Conservation (phyloP, 2,113 vertebrate species). For the western clawed frog (Xenopus tropicalis) region DNA sequence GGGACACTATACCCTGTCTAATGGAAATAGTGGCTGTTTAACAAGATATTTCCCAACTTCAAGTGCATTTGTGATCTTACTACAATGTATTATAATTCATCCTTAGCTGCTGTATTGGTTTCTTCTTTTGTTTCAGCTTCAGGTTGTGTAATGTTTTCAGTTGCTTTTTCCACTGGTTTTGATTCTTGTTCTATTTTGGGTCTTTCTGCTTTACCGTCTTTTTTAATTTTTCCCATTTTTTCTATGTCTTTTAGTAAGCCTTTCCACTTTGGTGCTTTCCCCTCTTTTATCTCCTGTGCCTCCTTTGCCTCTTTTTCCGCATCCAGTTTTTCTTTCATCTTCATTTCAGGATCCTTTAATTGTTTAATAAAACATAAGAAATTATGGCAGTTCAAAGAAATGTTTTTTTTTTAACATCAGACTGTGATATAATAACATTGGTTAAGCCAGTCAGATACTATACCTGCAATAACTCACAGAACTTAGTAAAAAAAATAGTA, state of each 20-base stretch:
- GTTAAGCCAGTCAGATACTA: too few species aligned
- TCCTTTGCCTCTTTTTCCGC: slow-evolving; percentile 65
- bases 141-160: slow-evolving; percentile 55
- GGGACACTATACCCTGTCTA: too few species aligned
- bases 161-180: not conserved
- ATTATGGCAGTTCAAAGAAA: not conserved
- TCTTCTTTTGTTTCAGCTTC: slow-evolving; percentile 58
- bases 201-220: not conserved
- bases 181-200: not conserved
- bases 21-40: too few species aligned
- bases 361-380: not conserved
- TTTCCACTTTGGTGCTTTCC: slow-evolving; percentile 50
- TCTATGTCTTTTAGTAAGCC: slow-evolving; percentile 51
- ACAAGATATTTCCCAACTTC: too few species aligned
- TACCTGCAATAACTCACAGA: too few species aligned
- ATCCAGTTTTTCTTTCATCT: slow-evolving; percentile 69
- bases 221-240: slow-evolving; percentile 32
- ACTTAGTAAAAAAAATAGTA: too few species aligned
- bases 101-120: slow-evolving; percentile 67
- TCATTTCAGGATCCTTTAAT: slow-evolving; percentile 71
- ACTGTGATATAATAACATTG: too few species aligned
- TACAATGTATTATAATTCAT: slow-evolving; percentile 66
- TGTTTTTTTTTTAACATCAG: not conserved
- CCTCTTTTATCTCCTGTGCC: slow-evolving; percentile 55
- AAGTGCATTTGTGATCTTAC: not conserved